Base-by-base conservation (phyloP, 2,113 vertebrate species). In the Pachyramphus minor region DNA sequence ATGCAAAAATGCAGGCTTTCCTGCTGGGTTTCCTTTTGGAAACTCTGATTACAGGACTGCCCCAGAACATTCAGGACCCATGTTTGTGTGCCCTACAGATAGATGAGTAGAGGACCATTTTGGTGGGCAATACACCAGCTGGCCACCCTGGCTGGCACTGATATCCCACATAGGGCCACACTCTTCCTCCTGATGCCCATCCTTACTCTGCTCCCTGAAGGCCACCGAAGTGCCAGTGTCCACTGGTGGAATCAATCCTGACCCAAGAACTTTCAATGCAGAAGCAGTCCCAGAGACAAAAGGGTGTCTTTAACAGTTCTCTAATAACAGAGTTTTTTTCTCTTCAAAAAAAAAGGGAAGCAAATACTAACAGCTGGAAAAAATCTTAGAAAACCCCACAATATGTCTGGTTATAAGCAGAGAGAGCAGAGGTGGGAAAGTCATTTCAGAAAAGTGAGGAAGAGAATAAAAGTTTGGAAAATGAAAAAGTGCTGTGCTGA, bases 71-170 rank as follows among this genome's bases (percentile, higher is more conserved):
- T 56, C 18, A 64, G 45, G 33, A 50, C 3, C 7, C 2, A 5
- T 18, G 17, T 41, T 19, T 0, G 0, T 52, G 18, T 45, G 22
- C 10, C 28, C 37, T 73, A 31, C 37, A 42, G 14, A 12, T 9
- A 68, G 42, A 24, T 17, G 60, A 79, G 55, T 3, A 63, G 30
- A 78, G 30, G 31, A 31, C 21, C 41, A 58, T 28, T 15, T 27
- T n/a, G 45, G 17, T 35, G 56, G 44, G 27, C 31, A 31, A 11
- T 35, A 35, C 7, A 55, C 59, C 18, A 37, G 27, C 18, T 22
- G 5, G 9, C 19, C 39, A 12, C 17, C 27, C 23, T 47, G 14
- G 4, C 11, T 33, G 50, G 8, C 17, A 27, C 0, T 13, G 35
- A 6, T 60, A n/a, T 58, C 30, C 56, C 37, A 20, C 8, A 6